Conservation (phyloP, 2,888 invertebrate genomes). For the Athalia circularis region DNA sequence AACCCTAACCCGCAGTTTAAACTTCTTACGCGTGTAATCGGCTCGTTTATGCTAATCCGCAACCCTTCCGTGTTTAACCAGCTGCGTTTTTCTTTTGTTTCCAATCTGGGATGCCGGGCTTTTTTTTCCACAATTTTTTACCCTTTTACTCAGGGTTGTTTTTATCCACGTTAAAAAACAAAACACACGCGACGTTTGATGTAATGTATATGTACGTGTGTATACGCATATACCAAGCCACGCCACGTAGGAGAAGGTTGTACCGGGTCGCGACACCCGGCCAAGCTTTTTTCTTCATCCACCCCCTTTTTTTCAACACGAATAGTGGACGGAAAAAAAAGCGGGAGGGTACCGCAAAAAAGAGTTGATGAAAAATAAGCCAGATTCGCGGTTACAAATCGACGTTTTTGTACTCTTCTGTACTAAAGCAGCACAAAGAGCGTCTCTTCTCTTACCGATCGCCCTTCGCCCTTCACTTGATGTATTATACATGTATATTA, state of each 20-base stretch:
- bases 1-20: conserved; percentile 51
- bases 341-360: conserved; percentile 34
- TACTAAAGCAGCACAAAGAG: not conserved
- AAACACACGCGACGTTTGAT: conserved; percentile 43
- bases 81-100: conserved; percentile 68
- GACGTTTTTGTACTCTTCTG: conserved; percentile 40
- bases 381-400: conserved; percentile 59
- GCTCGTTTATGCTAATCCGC: conserved; percentile 71
- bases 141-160: conserved; percentile 44
- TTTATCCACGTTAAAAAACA: conserved; percentile 39
- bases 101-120: conserved; percentile 39
- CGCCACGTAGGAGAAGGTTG: conserved; percentile 9
- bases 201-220: not conserved
- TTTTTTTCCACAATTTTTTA: conserved; percentile 32
- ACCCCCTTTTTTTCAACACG: conserved; percentile 46
- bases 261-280: conserved; percentile 22
- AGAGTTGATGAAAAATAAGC: conserved; percentile 52
- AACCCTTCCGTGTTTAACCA: conserved; percentile 72
- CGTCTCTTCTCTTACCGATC: not conserved
- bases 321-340: conserved; percentile 45
- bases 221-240: not conserved
- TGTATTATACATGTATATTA: not conserved
- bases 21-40: conserved; percentile 65
- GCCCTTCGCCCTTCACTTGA: conserved; percentile 28
- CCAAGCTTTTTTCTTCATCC: conserved; percentile 26